A percentile compares a stretch with the other conserved stretches of the same genome.
Evolutionary conservation across 1,140 invertebrate species (phyloP).

Genomic region (Eubasilissa regina): DNA sequence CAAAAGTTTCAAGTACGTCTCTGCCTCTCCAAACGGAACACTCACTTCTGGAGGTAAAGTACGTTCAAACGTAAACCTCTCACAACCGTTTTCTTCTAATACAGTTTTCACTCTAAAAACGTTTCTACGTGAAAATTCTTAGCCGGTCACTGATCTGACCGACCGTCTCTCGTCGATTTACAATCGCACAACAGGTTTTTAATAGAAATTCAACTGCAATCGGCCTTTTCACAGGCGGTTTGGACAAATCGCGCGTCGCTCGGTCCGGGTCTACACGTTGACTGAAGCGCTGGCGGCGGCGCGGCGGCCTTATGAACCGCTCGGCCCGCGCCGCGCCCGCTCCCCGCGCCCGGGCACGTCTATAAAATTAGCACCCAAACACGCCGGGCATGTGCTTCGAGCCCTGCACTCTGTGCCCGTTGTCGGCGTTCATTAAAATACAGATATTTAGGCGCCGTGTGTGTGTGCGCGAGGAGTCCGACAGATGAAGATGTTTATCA

Average conservation of each 20-base stretch:
- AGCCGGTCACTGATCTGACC: constrained; percentile 47
- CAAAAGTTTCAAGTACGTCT: constrained; percentile 23
- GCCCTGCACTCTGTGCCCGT: no score
- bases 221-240: constrained; percentile 32
- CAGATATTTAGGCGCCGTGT: constrained; percentile 31
- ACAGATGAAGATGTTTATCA: constrained; percentile 7
- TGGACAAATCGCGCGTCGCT: neutral
- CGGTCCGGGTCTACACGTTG: constrained; percentile 22
- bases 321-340: neutral
- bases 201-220: constrained; percentile 43
- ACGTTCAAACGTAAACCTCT: constrained; percentile 5
- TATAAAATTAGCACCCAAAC: constrained; percentile 39
- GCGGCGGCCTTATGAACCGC: constrained; percentile 36
- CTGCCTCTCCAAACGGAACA: constrained; percentile 21
- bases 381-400: constrained; percentile 24
- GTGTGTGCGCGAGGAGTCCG: neutral
- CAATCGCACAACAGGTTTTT: constrained; percentile 45
- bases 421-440: no score
- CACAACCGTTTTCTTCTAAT: neutral
- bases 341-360: constrained; percentile 23
- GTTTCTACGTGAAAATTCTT: constrained; percentile 26
- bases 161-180: constrained; percentile 31
- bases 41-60: constrained; percentile 7
- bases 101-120: constrained; percentile 12
- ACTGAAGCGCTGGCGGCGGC: constrained; percentile 36